Percentiles rank a stretch among this genome's conserved stretches.
Evolutionary conservation across 2,113 vertebrate species (phyloP).

Genomic region (Menura novaehollandiae): DNA sequence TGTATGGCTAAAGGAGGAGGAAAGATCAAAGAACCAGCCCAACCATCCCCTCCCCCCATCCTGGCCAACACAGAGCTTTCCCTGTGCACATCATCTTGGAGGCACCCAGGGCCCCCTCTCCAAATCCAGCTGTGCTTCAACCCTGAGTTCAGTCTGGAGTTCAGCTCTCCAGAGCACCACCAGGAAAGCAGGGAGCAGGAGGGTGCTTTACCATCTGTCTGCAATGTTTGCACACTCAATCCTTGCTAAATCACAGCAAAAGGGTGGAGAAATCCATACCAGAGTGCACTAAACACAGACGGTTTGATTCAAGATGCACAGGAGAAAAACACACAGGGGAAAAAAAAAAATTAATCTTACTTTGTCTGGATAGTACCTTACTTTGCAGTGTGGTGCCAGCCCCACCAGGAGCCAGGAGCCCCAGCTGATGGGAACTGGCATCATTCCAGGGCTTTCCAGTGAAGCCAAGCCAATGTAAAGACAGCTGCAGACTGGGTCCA

Average conservation of each 20-base stretch:
- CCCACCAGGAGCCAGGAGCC: not conserved
- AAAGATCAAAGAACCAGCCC: not conserved
- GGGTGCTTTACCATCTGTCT: rapidly evolving
- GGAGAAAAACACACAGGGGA: not conserved
- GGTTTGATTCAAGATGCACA: not conserved
- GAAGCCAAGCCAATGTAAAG: constrained; percentile 25
- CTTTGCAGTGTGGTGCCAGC: not conserved
- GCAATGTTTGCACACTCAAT: rapidly evolving
- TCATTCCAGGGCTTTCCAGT: not conserved
- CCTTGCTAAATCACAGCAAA: not conserved
- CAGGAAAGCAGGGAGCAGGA: not conserved
- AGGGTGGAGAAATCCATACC: rapidly evolving
- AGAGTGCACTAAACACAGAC: not conserved
- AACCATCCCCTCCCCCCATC: not conserved
- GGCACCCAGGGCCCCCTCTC: not conserved
- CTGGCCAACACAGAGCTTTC: not conserved
- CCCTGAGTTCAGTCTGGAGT: not conserved
- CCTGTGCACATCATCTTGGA: not conserved
- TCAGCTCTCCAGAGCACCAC: not conserved
- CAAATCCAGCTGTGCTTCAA: not conserved
- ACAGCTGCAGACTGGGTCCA: constrained; percentile 30
- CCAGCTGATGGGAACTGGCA: not conserved
- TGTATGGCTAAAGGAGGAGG: not conserved
- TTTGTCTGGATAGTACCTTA: not conserved
- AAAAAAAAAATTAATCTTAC: not conserved